Evolutionary conservation across 2,888 invertebrate species (phyloP), one percentile per base, ranked within the genome.

Genomic region (Lymantria dispar): DNA sequence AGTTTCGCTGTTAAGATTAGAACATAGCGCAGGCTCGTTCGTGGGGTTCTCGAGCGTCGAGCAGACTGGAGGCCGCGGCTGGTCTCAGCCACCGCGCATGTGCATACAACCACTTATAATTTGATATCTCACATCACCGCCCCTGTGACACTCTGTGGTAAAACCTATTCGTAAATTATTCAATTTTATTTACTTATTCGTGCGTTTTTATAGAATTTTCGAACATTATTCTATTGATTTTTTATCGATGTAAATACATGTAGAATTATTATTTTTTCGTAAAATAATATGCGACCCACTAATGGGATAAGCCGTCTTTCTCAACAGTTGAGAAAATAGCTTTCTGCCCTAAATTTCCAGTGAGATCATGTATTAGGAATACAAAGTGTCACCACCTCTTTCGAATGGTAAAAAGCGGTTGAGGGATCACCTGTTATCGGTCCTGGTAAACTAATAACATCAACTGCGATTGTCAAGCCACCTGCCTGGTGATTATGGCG

Each of bases 41-140:
- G 78, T 60, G 70, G 70, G 64, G 73, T 64, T 59, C 76, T 70
- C 76, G 72, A 77, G 77, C 85, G 80, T 66, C 75, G 76, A 77
- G 80, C 83, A 76, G 82, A 88, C 88, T 87, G 87, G 80, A 75
- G 72, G 74, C 72, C 71, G 73, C 76, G 75, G 72, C 66, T 64
- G 70, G 56, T 61, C 50, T 46, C 45, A 40, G 57, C 56, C 54
- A 78, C 14, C 72, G 85, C 88, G 89, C 89, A 80, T 87, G 88
- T 80, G 83, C 83, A 72, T 64, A 67, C 67, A 80, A 80, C 78
- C 83, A 85, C 85, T 85, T 83, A 87, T 86, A 87, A 87, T 86
- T 85, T 87, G 85, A 87, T 88, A 88, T 87, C 83, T 82, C 85
- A 81, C 85, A 84, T 86, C 85, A 83, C 83, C 83, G 81, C 83